phyloP scores from a whole-genome alignment of 1,140 invertebrate species.

The Bombus pyrosoma region DNA sequence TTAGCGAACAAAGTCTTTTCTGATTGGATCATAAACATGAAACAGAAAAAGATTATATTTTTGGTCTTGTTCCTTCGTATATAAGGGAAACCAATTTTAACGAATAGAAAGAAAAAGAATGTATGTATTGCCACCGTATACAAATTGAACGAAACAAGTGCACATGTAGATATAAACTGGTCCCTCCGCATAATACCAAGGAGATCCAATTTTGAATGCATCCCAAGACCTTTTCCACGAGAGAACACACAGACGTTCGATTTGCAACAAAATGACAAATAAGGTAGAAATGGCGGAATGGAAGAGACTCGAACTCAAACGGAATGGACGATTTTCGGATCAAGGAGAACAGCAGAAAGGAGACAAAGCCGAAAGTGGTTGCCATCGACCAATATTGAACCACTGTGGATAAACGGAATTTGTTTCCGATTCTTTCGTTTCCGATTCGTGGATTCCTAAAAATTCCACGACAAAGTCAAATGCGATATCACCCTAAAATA shows the following conservation, averaged over 20 bases:
- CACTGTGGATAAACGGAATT: conserved; percentile 53
- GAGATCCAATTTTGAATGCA: neutral
- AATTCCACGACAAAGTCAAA: neutral
- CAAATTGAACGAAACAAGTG: conserved; percentile 20
- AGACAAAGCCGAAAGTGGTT: conserved; percentile 2
- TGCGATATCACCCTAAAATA: neutral
- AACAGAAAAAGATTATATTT: no score
- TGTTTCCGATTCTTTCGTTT: conserved; percentile 34
- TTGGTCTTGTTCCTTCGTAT: neutral
- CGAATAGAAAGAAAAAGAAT: neutral
- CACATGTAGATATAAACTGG: neutral
- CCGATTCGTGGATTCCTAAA: neutral
- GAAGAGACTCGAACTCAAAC: conserved; percentile 59
- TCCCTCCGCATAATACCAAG: neutral
- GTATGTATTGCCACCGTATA: neutral
- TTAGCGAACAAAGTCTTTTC: no score
- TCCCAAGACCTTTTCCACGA: neutral
- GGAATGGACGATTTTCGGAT: conserved; percentile 70
- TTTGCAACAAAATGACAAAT: conserved; percentile 18
- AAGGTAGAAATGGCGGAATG: conserved; percentile 9
- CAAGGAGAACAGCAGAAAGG: conserved; percentile 31
- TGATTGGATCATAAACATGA: no score
- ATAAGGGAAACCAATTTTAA: neutral
- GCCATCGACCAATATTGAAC: conserved; percentile 57
- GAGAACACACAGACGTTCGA: conserved; percentile 10